phyloP scores from a whole-genome alignment of 2,797 vertebrate species.

The Sylvilagus floridanus region DNA sequence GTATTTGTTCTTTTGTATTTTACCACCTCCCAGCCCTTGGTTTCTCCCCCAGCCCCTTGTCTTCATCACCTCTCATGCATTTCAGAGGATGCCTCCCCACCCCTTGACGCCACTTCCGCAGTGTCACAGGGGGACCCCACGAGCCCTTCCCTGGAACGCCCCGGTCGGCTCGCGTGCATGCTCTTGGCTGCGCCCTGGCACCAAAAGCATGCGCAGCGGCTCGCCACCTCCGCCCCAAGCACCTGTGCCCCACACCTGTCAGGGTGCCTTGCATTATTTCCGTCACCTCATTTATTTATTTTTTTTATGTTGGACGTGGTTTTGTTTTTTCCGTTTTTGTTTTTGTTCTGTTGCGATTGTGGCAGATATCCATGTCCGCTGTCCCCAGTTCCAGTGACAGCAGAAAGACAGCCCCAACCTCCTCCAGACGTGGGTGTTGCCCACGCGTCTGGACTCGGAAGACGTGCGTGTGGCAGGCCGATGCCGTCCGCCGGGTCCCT shows the following conservation, averaged over 20 bases:
- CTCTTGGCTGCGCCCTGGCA: constrained; percentile 91
- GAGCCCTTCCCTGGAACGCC: constrained; percentile 76
- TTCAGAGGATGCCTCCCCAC: constrained; percentile 85
- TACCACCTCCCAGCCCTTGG: constrained; percentile 90
- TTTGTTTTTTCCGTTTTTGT: constrained; percentile 84
- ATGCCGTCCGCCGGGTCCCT: constrained; percentile 90
- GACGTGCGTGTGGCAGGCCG: constrained; percentile 94
- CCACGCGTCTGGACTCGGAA: constrained; percentile 96
- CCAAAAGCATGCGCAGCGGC: constrained; percentile 90
- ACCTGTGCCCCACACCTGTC: constrained; percentile 83
- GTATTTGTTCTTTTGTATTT: constrained; percentile 97
- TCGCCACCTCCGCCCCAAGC: constrained; percentile 87
- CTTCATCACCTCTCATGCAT: constrained; percentile 86
- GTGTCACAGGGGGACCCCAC: constrained; percentile 56
- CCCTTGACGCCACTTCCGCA: constrained; percentile 81
- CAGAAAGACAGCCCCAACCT: constrained; percentile 90
- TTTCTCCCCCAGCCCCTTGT: constrained; percentile 86
- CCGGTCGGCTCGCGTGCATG: constrained; percentile 91
- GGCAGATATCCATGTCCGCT: constrained; percentile 89
- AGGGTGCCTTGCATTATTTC: constrained; percentile 87
- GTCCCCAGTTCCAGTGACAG: constrained; percentile 87
- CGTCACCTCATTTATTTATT: constrained; percentile 76
- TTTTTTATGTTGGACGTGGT: constrained; percentile 85
- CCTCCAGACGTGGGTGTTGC: constrained; percentile 90
- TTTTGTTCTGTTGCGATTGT: constrained; percentile 86